Evolutionary conservation across 2,797 vertebrate genomes (phyloP).

Genomic region (Lerista edwardsae): DNA sequence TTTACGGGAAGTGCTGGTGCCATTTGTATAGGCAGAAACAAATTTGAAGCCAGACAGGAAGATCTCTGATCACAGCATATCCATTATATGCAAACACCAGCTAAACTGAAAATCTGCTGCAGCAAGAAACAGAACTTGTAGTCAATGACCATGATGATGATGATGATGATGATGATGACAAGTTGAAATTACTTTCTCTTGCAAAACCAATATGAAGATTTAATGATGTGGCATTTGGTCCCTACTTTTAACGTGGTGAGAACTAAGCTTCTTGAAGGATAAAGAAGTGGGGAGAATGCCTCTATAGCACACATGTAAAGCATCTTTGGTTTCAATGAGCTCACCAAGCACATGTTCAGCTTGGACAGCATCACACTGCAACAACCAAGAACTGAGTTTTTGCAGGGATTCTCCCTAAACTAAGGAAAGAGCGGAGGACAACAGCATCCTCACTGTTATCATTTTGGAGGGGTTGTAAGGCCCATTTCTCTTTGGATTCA

Average conservation of each 20-base stretch:
- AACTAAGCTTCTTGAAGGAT: neutral
- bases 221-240: neutral
- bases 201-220: too few relatives aligned
- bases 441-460: too few relatives aligned
- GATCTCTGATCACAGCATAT: neutral
- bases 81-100: neutral
- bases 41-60: slow-evolving; percentile 39
- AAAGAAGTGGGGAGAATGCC: too few relatives aligned
- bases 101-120: neutral
- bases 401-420: too few relatives aligned
- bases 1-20: slow-evolving; percentile 21
- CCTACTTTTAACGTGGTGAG: neutral
- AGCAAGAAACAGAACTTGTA: neutral
- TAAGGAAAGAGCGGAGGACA: too few relatives aligned
- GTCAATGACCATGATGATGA: too few relatives aligned
- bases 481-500: too few relatives aligned
- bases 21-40: slow-evolving; percentile 20
- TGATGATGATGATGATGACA: too few relatives aligned
- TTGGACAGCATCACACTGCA: neutral
- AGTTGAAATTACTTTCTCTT: too few relatives aligned
- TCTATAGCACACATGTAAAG: too few relatives aligned
- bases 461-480: too few relatives aligned
- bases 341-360: neutral
- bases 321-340: neutral
- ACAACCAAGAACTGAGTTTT: too few relatives aligned